A percentile compares a stretch with the other conserved stretches of the same genome.
Conservation (phyloP, 2,113 vertebrate species). For the Aldabrachelys gigantea region DNA sequence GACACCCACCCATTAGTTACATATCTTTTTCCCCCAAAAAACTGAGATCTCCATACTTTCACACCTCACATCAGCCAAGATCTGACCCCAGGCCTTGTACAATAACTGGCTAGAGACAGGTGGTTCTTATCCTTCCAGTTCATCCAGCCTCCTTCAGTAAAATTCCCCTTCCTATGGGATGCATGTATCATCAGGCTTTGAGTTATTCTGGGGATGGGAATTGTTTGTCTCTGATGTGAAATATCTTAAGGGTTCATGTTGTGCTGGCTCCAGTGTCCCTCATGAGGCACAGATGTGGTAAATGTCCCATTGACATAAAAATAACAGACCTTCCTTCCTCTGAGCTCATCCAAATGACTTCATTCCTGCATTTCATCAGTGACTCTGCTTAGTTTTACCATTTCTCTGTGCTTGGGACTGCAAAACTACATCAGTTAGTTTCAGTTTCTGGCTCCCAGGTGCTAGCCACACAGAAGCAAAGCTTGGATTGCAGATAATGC, state of each 20-base stretch:
- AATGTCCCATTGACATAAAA: accelerated
- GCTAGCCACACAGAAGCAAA: not conserved
- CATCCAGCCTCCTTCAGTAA: not conserved
- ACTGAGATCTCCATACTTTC: not conserved
- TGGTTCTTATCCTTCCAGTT: not conserved
- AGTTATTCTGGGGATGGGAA: not conserved
- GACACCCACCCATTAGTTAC: not conserved
- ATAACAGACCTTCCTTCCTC: not conserved
- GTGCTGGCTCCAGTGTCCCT: accelerated
- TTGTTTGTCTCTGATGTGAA: not conserved
- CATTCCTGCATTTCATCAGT: not conserved
- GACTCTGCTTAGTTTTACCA: not conserved
- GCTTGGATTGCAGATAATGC: not conserved
- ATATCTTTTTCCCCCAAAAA: not conserved
- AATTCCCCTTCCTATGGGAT: not conserved
- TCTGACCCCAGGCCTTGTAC: not conserved
- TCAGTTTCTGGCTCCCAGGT: not conserved
- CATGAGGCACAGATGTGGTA: accelerated
- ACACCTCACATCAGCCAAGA: not conserved
- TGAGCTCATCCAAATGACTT: accelerated
- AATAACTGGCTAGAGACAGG: not conserved
- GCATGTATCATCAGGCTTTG: not conserved
- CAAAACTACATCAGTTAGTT: accelerated
- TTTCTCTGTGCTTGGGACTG: accelerated
- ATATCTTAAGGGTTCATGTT: accelerated